Evolutionary conservation across 2,888 invertebrate genomes (phyloP).

Genomic region (Netelia inedita): DNA sequence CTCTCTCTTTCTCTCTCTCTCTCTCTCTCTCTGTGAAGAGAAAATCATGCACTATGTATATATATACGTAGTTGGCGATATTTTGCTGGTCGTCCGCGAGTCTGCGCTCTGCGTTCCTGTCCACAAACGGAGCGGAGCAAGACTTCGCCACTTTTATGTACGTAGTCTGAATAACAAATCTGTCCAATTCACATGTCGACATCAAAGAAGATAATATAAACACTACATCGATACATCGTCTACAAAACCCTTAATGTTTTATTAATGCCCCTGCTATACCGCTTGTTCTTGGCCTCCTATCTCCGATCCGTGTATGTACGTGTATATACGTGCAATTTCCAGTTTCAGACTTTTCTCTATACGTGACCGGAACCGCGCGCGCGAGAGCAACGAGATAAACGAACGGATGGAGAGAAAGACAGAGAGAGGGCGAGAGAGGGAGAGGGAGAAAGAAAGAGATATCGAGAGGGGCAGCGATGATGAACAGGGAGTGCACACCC

Average conservation of each 20-base stretch:
- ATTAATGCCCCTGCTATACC: constrained; percentile 83
- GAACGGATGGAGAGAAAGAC: constrained; percentile 2
- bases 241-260: constrained; percentile 85
- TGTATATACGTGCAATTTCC: constrained; percentile 25
- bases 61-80: constrained; percentile 24
- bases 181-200: constrained; percentile 86
- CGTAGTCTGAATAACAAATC: constrained; percentile 85
- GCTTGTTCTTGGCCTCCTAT: constrained; percentile 62
- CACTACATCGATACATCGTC: constrained; percentile 85
- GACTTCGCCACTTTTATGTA: constrained; percentile 85
- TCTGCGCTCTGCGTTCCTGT: constrained; percentile 74
- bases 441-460: background rate
- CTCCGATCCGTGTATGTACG: constrained; percentile 33
- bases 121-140: constrained; percentile 84
- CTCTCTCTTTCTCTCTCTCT: background rate
- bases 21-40: constrained; percentile 7
- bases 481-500: no score
- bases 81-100: constrained; percentile 57
- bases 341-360: constrained; percentile 50
- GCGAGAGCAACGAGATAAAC: constrained; percentile 36
- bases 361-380: constrained; percentile 9
- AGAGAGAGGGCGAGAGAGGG: constrained; percentile 57
- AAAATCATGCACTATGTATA: constrained; percentile 11
- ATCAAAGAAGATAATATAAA: constrained; percentile 86
- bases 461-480: no score